Evolutionary conservation across 2,888 invertebrate species (phyloP).

Genomic region (Lamellibrachia columna): DNA sequence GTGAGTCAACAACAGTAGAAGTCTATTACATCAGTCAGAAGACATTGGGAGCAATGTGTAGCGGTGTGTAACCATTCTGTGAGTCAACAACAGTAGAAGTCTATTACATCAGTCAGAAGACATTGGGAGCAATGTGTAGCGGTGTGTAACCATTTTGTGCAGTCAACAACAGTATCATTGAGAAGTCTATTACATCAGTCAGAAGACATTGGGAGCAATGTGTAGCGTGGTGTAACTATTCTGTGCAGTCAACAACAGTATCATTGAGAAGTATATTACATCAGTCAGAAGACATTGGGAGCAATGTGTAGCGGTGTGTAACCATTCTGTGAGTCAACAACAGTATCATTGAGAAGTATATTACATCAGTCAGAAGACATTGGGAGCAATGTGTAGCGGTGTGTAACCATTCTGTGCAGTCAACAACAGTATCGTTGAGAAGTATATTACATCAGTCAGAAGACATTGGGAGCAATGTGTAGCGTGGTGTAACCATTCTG

Average conservation of each 20-base stretch:
- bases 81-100: too few species aligned
- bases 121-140: constrained; percentile 98
- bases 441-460: too few species aligned
- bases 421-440: not conserved
- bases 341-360: too few species aligned
- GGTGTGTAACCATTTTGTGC: constrained; percentile 93
- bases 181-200: too few species aligned
- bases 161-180: constrained; percentile 27
- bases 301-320: constrained; percentile 98
- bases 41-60: too few species aligned
- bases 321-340: constrained; percentile 75
- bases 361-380: too few species aligned
- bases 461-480: constrained; percentile 74
- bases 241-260: constrained; percentile 49
- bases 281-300: constrained; percentile 61
- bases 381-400: constrained; percentile 95
- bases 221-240: constrained; percentile 99
- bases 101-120: too few species aligned
- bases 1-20: too few species aligned
- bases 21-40: too few species aligned
- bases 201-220: constrained; percentile 74
- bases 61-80: too few species aligned
- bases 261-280: too few species aligned
- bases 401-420: constrained; percentile 87
- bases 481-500: constrained; percentile 74